Base-by-base conservation (phyloP, 2,113 vertebrate species). In the Corvus moneduloides region DNA sequence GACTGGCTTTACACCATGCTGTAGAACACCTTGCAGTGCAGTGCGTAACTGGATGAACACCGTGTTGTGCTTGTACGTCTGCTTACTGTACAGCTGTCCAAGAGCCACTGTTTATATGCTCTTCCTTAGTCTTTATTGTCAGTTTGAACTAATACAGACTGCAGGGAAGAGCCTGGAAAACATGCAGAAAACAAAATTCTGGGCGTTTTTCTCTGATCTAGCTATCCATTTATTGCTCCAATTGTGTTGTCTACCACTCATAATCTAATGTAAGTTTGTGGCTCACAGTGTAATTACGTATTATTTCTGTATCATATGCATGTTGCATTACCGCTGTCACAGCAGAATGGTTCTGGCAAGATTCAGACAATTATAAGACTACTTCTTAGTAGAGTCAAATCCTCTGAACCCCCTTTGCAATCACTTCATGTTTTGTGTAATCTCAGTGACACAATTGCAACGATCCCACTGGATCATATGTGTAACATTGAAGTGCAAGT, bases 11-110 rank as follows among this genome's bases (percentile, higher is more conserved):
- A 37, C 39, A 74, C 21, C 69, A 26, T 6, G 1, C 37, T 83
- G 16, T 37, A 63, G 89, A 43, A 22, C 0, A 1, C 37, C 58
- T 51, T n/a, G 41, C 44, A 61, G 23, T 17, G 16, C 33, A 6
- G 13, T n/a, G 16, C 13, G 18, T 62, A 61, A 35, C 30, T 43
- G 32, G 8, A 37, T 46, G 18, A 71, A 21, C 26, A 59, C 43
- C 2, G 0, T 30, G 13, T 41, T 0, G 0, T 37, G 21, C 19
- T 43, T 23, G 3, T 43, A 9, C 13, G 1, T 51, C 63, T 68
- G 62, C 28, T 76, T 23, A 26, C 17, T 43, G 48, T 8, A 32
- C 16, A 83, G 75, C 58, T 72, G 39, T 43, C 30, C 75, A 62
- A 54, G 51, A 15, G 35, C 12, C 2, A 1, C 35, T 58, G 24